A percentile compares a stretch with the other conserved stretches of the same genome.
These are phyloP conservation scores for Drosophila anomalata DNA, from an alignment of 2,888 invertebrate genomes.

Conservation along the genomic window DNA sequence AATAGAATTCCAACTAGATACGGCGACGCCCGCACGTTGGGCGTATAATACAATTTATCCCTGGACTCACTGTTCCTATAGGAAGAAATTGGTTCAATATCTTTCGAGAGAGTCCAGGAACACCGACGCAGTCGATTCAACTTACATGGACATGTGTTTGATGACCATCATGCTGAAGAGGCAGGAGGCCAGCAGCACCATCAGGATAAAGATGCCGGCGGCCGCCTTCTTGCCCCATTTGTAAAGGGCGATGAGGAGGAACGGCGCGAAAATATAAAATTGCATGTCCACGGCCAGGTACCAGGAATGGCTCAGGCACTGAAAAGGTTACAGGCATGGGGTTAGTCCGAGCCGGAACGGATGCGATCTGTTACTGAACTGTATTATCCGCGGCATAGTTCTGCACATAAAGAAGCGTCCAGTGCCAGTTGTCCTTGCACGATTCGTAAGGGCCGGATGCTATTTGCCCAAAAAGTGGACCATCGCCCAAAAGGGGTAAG, in stretches of 20 bases:
- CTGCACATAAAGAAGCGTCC: conserved; percentile 83
- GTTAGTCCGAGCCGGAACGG: conserved; percentile 82
- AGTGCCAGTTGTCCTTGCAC: conserved; percentile 83
- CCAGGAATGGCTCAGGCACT: conserved; percentile 85
- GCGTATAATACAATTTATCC: conserved; percentile 60
- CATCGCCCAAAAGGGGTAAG: conserved; percentile 83
- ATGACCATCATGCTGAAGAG: conserved; percentile 69
- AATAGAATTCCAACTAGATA: conserved; percentile 77
- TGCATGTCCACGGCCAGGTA: conserved; percentile 86
- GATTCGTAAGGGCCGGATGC: conserved; percentile 11
- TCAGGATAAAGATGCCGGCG: conserved; percentile 56
- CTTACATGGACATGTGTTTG: conserved; percentile 50
- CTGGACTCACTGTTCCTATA: conserved; percentile 3
- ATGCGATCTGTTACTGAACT: conserved; percentile 50
- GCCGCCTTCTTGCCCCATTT: conserved; percentile 71
- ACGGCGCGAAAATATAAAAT: conserved; percentile 85
- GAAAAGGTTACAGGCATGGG: conserved; percentile 68
- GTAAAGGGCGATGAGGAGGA: conserved; percentile 84
- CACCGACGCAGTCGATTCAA: conserved; percentile 36
- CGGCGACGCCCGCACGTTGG: conserved; percentile 71
- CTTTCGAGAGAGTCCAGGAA: not conserved
- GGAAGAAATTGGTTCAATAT: conserved; percentile 11
- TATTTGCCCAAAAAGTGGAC: conserved; percentile 83
- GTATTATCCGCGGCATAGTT: conserved; percentile 81
- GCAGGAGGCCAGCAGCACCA: conserved; percentile 67